phyloP scores from a whole-genome alignment of 2,113 vertebrate genomes.

The Pelusios castaneus region DNA sequence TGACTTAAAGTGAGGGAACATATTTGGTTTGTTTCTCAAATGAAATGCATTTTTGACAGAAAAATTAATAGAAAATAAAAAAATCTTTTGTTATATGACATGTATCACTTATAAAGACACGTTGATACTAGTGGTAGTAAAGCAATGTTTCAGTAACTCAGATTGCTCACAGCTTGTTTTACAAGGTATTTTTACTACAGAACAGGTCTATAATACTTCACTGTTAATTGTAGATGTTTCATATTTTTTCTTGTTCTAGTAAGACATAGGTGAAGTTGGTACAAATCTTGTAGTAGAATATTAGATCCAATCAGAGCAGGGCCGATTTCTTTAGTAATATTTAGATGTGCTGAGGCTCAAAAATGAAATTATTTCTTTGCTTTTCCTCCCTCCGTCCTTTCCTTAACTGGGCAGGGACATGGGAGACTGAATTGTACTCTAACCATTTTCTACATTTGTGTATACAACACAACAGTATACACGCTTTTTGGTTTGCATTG shows the following conservation, averaged over 20 bases:
- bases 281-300: constrained; percentile 1
- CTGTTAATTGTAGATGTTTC: background rate
- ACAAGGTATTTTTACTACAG: background rate
- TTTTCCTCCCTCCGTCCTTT: constrained; percentile 51
- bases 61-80: background rate
- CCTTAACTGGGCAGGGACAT: constrained; percentile 33
- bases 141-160: background rate
- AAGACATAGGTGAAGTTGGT: background rate
- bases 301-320: background rate
- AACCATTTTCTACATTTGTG: background rate
- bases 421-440: background rate
- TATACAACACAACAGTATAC: background rate
- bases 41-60: background rate
- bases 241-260: background rate
- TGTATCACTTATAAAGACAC: background rate
- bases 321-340: background rate
- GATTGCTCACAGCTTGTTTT: background rate
- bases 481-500: background rate
- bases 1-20: background rate
- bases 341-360: background rate
- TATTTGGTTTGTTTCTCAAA: background rate
- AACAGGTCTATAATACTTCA: background rate
- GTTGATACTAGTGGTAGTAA: background rate
- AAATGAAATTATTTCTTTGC: constrained; percentile 20
- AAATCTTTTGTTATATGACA: background rate